Base-by-base conservation (phyloP, 1,140 invertebrate genomes). In the Lepeophtheirus salmonis region DNA sequence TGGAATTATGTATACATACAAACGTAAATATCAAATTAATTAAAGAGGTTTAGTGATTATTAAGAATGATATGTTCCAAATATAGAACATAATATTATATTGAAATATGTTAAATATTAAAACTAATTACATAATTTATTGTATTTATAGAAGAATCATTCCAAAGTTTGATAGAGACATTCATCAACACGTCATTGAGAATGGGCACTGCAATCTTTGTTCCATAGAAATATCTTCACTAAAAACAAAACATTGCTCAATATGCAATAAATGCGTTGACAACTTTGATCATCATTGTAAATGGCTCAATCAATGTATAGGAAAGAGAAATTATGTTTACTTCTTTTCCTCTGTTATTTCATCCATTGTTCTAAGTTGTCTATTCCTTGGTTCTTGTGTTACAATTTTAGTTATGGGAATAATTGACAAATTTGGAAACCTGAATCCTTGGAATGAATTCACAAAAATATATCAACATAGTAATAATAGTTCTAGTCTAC, bases 251-350 rank as follows among this genome's bases (percentile, higher is more conserved):
- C 94, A 97, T 71, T 97, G 94, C 68, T 84, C 85, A 64, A 79
- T 86, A 51, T 97, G 94, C 72, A 97, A 97, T 74, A 97, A 97
- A 76, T 97, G 94, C 72, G 82, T 97, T 1, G 79, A 80, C 3
- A 77, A 80, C 26, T 97, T 97, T 72, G 94, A 97, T 65, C 79
- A 80, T 66, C 91, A 96, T 70, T 97, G 91, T 75, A 91, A 94
- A 74, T 97, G 92, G 92, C 74, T 97, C 22, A 97, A 97, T 73
- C 91, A 91, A 69, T 97, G 92, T 74, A 80, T 97, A 20, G 92
- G 92, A 0, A 77, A 77, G 6, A 76, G 86, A 62, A 97, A 97
- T 69, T 97, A 97, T 73, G 77, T 74, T 22, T 80, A 82, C 18
- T 96, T 95, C 70, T 76, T 94, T 21, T 77, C 80, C 65, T 89